phyloP scores from a whole-genome alignment of 2,113 vertebrate species.

The Dasyornis broadbenti region DNA sequence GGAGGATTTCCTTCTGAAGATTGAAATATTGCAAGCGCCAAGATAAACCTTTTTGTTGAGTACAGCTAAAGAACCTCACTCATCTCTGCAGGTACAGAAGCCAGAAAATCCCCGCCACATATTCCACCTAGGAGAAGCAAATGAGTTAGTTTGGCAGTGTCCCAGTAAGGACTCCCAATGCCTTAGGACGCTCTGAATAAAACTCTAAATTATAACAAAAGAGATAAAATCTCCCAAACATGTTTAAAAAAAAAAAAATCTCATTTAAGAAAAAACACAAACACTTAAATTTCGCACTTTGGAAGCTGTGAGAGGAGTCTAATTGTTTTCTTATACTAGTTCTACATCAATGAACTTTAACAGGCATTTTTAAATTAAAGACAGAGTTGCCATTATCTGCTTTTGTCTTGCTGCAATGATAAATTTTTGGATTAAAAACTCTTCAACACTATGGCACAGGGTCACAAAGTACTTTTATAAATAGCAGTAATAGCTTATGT shows the following conservation, averaged over 20 bases:
- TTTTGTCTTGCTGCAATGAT: neutral
- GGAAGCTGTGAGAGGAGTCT: neutral
- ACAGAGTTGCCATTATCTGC: neutral
- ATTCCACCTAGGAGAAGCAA: neutral
- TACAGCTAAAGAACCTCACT: neutral
- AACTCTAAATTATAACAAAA: neutral
- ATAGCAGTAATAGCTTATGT: neutral
- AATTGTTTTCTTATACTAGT: neutral
- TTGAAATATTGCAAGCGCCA: neutral
- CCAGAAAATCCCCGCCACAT: neutral
- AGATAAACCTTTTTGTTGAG: neutral
- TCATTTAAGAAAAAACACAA: neutral
- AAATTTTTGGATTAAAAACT: neutral
- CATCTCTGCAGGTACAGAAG: neutral
- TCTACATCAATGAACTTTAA: neutral
- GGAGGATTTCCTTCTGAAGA: neutral
- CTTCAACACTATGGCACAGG: neutral
- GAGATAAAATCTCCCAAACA: neutral
- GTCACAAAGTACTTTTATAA: neutral
- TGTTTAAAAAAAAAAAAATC: neutral
- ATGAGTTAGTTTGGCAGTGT: neutral
- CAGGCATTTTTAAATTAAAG: neutral
- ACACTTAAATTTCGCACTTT: neutral
- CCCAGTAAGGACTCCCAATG: neutral
- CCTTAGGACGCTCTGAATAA: neutral